Evolutionary conservation across 2,113 vertebrate species (phyloP), one percentile per base, ranked within the genome.

Genomic region (Cyprinodon tularosa): DNA sequence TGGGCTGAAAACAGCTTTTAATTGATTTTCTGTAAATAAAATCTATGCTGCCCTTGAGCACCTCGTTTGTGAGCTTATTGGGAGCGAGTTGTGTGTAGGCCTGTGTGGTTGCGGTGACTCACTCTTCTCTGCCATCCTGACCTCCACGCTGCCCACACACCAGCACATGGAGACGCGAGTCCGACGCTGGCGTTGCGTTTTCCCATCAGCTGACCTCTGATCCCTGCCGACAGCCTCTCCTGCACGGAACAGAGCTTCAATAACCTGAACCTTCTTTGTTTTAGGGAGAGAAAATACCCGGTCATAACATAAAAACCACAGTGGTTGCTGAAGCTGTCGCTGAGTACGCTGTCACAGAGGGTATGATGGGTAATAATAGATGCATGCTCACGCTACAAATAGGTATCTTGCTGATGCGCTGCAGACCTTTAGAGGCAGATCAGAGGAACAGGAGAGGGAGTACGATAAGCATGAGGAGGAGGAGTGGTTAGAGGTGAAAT

Each of bases 121-220:
- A 90, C 86, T 88, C 80, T 87, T 48, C 78, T 29, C 77, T 71
- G 45, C 62, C 72, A 70, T n/a, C 61, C 79, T 89, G 88, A 91
- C 88, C 91, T 85, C 80, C 1, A 37, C 42, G n/a, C 84, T 86
- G 86, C 89, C 86, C 84, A 90, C 90, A 85, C 85, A 84, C 81
- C 76, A 66, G 83, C 76, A 78, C 72, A 80, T 0, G 74, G 71
- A 81, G 57, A 83, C 68, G 59, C 42, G n/a, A 66, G 53, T 74
- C 71, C 63, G 1, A 39, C 59, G 20, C 76, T 75, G 63, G 86
- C 84, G 77, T 83, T 78, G 77, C 80, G 76, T 71, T 83, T 89
- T 90, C 88, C 90, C 87, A 91, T 90, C 88, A 84, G 77, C 65
- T 9, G 70, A 86, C 81, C 89, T 77, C 60, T 62, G 80, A 84